Conservation (phyloP, 2,113 vertebrate species). For the Pangasianodon hypophthalmus region DNA sequence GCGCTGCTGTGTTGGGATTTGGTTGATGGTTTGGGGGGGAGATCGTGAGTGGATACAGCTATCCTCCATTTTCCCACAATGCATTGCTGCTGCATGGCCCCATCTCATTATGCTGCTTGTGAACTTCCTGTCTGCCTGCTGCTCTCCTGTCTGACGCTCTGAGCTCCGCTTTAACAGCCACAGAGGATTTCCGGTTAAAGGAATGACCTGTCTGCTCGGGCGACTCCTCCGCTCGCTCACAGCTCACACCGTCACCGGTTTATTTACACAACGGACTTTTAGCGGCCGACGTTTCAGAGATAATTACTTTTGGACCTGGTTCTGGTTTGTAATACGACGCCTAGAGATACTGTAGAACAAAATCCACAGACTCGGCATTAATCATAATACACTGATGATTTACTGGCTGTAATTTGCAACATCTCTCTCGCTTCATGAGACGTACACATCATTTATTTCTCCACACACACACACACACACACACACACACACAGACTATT, state of each 20-base stretch:
- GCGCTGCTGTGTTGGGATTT: constrained; percentile 38
- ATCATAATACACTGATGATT: constrained; percentile 34
- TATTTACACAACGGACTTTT: neutral
- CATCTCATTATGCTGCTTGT: constrained; percentile 47
- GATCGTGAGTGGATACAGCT: constrained; percentile 78
- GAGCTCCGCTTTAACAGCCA: constrained; percentile 1
- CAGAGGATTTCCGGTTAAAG: neutral
- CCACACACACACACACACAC: constrained; percentile 16
- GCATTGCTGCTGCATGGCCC: constrained; percentile 68
- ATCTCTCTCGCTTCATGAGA: constrained; percentile 21
- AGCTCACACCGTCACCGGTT: neutral
- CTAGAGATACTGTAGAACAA: neutral
- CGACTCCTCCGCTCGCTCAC: neutral
- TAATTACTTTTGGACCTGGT: neutral
- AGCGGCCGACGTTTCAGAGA: neutral
- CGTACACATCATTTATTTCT: neutral
- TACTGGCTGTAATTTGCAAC: neutral
- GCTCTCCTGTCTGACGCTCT: constrained; percentile 26
- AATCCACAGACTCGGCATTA: constrained; percentile 17
- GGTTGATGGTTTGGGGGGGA: constrained; percentile 54
- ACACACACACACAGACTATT: neutral
- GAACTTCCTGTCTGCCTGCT: constrained; percentile 43
- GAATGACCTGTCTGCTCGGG: neutral
- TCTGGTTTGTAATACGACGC: neutral
- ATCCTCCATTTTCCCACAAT: constrained; percentile 62